Evolutionary conservation across 1,140 invertebrate species (phyloP), one percentile per base, ranked within the genome.

Genomic region (Tribolium castaneum): DNA sequence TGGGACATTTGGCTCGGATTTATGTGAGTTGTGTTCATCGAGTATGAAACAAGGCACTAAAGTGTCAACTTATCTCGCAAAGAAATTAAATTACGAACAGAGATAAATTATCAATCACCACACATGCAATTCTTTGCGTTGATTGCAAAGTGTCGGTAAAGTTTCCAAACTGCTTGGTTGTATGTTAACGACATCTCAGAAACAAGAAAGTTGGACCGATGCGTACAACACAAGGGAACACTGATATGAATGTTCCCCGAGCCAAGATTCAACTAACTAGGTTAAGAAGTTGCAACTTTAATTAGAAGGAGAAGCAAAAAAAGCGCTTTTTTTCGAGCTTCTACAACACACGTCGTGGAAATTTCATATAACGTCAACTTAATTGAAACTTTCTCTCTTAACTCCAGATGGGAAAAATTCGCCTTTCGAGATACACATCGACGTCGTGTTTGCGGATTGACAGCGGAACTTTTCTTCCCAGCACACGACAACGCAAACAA

Each of bases 121-220:
- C 25, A 30, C 6, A 30, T 30, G 25, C 25, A 30, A 30, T 30
- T 66, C 6, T 30, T 66, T 35, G 59, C 30, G 30, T 66, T 66
- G 59, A 66, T 66, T 66, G 59, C 59, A 56, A 30, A 22, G 75
- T 76, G 49, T 22, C 14, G 59, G 49, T 51, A 39, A 59, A 76
- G 75, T 76, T 76, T 35, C 6, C 5, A 12, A 76, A 76, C 75
- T 76, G 50, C 34, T 50, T 62, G 9, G 74, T 52, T 13, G 75
- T 76, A 76, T 76, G 75, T 66, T 76, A 76, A 76, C 75, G 75
- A 76, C 75, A 70, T 70, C 56, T 52, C 39, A 12, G 75, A 66
- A 62, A 76, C 74, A 76, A 59, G 74, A 62, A 70, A 59, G 54
- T 76, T 76, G 10, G 75, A 66, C 59, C 59, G 14, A 35, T 66